phyloP scores from a whole-genome alignment of 2,888 invertebrate species.

The Halictus quadricinctus region DNA sequence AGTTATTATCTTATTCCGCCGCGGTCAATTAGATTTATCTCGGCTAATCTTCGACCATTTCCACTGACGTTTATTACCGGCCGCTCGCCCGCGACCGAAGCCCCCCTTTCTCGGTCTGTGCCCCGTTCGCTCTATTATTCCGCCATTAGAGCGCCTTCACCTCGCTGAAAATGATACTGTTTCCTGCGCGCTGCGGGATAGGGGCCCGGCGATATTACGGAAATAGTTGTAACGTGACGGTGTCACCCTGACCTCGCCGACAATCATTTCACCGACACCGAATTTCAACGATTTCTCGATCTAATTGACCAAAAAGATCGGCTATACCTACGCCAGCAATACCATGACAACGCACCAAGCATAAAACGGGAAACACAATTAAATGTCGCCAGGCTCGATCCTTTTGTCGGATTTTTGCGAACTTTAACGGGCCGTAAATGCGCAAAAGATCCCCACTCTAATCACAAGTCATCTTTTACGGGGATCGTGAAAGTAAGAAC shows the following conservation, averaged over 20 bases:
- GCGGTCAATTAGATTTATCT: slow-evolving; percentile 44
- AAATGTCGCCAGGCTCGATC: not conserved
- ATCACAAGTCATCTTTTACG: slow-evolving; percentile 5
- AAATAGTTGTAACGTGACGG: slow-evolving; percentile 10
- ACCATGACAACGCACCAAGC: not conserved
- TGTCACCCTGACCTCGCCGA: not conserved
- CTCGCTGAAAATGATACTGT: slow-evolving; percentile 20
- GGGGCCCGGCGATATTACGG: not conserved
- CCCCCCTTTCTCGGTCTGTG: not conserved
- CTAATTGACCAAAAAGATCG: not conserved
- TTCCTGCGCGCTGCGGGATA: not conserved
- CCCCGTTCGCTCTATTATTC: slow-evolving; percentile 14
- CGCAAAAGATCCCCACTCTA: not conserved
- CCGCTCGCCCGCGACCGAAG: slow-evolving; percentile 5
- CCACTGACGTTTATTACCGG: slow-evolving; percentile 39
- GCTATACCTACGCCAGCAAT: not conserved
- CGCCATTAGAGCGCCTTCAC: slow-evolving; percentile 35
- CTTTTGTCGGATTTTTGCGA: not conserved
- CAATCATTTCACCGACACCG: not conserved
- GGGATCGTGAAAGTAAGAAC: slow-evolving; percentile 7
- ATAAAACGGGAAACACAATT: not conserved
- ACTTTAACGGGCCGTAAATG: not conserved
- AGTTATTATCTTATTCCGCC: slow-evolving; percentile 40
- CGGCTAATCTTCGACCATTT: slow-evolving; percentile 41
- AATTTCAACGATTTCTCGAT: not conserved